Percentiles rank a stretch among this genome's conserved stretches.
These are phyloP conservation scores for Formica exsecta DNA, from an alignment of 1,140 invertebrate genomes.

Conservation along the genomic window DNA sequence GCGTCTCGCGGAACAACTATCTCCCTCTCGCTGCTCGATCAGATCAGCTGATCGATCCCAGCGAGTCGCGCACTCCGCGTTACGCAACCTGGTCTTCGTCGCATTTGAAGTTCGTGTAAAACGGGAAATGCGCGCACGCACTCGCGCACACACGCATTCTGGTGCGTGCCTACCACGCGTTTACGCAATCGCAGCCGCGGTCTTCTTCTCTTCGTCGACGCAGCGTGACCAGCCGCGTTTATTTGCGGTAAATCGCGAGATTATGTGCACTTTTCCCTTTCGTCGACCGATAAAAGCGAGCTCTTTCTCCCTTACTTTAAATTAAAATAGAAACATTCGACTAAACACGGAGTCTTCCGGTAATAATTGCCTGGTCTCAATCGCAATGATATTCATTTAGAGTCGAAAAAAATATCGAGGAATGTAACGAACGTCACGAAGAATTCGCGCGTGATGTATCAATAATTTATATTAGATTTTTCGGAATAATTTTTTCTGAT, in stretches of 20 bases:
- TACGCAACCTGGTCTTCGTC: slow-evolving; percentile 29
- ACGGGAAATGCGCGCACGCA: slow-evolving; percentile 64
- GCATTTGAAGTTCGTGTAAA: not conserved
- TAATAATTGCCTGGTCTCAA: not conserved
- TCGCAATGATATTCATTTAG: not conserved
- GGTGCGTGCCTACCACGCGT: slow-evolving; percentile 36
- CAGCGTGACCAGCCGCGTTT: slow-evolving; percentile 55
- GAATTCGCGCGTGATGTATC: too few relatives aligned
- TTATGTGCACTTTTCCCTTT: slow-evolving; percentile 40
- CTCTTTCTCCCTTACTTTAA: not conserved
- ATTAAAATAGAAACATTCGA: not conserved
- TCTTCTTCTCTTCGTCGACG: slow-evolving; percentile 38
- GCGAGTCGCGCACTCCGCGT: not conserved
- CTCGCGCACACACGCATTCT: slow-evolving; percentile 61
- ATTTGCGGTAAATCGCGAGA: slow-evolving; percentile 65
- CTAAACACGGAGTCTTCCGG: not conserved
- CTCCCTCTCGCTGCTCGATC: slow-evolving; percentile 12
- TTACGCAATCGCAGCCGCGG: slow-evolving; percentile 68
- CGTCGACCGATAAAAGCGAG: slow-evolving; percentile 15
- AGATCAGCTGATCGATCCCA: slow-evolving; percentile 65
- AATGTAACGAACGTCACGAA: too few relatives aligned
- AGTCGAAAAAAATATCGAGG: not conserved
- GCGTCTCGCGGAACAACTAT: not conserved
- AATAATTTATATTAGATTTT: not conserved
- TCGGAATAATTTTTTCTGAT: not conserved